Percentiles rank a stretch among this genome's conserved stretches.
These are phyloP conservation scores for Cotesia chilonis DNA, from an alignment of 1,140 invertebrate species.

Conservation along the genomic window DNA sequence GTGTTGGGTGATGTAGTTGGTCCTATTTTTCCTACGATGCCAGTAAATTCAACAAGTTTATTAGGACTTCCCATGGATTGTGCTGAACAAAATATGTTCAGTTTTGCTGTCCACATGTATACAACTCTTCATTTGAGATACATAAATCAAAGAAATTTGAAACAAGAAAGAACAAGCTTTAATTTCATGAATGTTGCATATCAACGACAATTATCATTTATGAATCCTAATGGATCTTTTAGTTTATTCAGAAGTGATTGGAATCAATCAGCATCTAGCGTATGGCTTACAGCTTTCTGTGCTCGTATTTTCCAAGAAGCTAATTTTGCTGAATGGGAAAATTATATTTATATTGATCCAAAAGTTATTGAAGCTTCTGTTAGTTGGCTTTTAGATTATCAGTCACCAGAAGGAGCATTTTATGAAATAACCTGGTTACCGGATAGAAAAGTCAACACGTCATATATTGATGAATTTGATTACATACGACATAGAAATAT, in stretches of 20 bases:
- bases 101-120: constrained; percentile 93
- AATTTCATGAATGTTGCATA: constrained; percentile 89
- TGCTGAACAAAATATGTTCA: constrained; percentile 94
- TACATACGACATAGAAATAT: constrained; percentile 77
- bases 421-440: constrained; percentile 85
- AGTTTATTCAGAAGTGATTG: constrained; percentile 88
- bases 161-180: constrained; percentile 80
- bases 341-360: constrained; percentile 89
- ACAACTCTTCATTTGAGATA: constrained; percentile 89
- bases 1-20: constrained; percentile 92
- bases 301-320: constrained; percentile 87
- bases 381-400: constrained; percentile 81
- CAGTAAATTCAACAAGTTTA: constrained; percentile 84
- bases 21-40: constrained; percentile 92
- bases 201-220: constrained; percentile 89
- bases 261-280: constrained; percentile 84
- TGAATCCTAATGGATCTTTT: constrained; percentile 91
- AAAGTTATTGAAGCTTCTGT: constrained; percentile 81
- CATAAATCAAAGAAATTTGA: constrained; percentile 83
- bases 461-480: constrained; percentile 67
- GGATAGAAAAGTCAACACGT: constrained; percentile 85
- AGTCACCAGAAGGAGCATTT: constrained; percentile 82
- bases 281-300: constrained; percentile 89
- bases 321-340: constrained; percentile 93
- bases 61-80: constrained; percentile 87